phyloP scores from a whole-genome alignment of 2,888 invertebrate genomes.

The Unio pictorum region DNA sequence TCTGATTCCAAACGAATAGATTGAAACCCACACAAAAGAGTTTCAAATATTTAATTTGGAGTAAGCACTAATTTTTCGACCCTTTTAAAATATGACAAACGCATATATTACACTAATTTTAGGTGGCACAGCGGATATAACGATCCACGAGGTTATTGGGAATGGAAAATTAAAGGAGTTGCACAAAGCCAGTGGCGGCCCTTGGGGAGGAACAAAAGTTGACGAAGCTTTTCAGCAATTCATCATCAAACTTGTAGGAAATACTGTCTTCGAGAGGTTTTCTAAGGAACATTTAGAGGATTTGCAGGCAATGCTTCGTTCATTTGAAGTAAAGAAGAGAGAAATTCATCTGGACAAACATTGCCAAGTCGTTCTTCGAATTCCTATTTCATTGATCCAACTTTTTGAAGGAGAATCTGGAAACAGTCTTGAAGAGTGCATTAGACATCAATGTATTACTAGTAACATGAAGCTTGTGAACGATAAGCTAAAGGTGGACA shows the following conservation, averaged over 20 bases:
- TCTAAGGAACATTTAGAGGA: slow-evolving; percentile 24
- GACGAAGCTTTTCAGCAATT: slow-evolving; percentile 41
- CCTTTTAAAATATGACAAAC: too few species aligned
- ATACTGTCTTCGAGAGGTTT: slow-evolving; percentile 26
- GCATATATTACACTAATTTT: neutral
- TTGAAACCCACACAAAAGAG: too few species aligned
- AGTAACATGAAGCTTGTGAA: slow-evolving; percentile 14
- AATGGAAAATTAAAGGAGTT: slow-evolving; percentile 36
- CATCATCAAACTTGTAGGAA: slow-evolving; percentile 33
- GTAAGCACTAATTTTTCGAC: too few species aligned
- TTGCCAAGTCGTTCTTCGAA: slow-evolving; percentile 33
- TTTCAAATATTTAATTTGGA: too few species aligned
- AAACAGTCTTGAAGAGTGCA: slow-evolving; percentile 16
- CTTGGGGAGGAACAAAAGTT: slow-evolving; percentile 46
- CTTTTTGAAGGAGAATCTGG: slow-evolving; percentile 18
- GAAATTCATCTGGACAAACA: slow-evolving; percentile 25
- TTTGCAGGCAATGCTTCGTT: slow-evolving; percentile 33
- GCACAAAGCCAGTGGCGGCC: slow-evolving; percentile 42
- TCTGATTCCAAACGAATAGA: too few species aligned
- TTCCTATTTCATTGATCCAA: slow-evolving; percentile 15
- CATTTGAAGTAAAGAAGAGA: slow-evolving; percentile 42
- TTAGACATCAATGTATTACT: slow-evolving; percentile 8
- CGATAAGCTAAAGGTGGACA: slow-evolving; percentile 19
- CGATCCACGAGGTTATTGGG: slow-evolving; percentile 35
- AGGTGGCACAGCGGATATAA: slow-evolving; percentile 48